Evolutionary conservation across 1,140 invertebrate species (phyloP).

Genomic region (Gryllus bimaculatus): DNA sequence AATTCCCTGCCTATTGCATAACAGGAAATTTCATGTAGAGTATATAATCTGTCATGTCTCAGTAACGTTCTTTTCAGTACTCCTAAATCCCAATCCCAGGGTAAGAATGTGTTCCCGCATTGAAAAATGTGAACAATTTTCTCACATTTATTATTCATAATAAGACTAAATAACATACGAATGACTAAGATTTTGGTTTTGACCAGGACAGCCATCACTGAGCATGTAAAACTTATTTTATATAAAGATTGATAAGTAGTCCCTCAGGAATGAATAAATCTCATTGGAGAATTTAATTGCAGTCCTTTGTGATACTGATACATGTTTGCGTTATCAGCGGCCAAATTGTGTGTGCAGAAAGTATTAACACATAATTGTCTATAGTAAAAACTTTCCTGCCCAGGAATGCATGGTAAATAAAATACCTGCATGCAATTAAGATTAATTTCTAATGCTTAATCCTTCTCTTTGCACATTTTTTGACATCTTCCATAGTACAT

Average conservation of each 20-base stretch:
- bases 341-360: slow-evolving; percentile 29
- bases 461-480: slow-evolving; percentile 17
- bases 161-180: slow-evolving; percentile 24
- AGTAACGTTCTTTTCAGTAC: too few species aligned
- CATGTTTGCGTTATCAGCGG: slow-evolving; percentile 21
- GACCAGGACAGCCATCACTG: slow-evolving; percentile 26
- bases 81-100: too few species aligned
- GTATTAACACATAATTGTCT: slow-evolving; percentile 28
- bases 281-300: slow-evolving; percentile 26
- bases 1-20: too few species aligned
- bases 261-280: slow-evolving; percentile 27
- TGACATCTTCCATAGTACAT: too few species aligned
- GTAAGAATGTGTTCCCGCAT: slow-evolving; percentile 30
- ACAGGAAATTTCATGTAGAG: too few species aligned
- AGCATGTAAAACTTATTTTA: too few species aligned
- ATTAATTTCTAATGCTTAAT: background rate
- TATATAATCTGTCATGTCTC: too few species aligned
- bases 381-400: slow-evolving; percentile 27
- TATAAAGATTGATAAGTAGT: too few species aligned
- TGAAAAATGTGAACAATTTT: slow-evolving; percentile 28
- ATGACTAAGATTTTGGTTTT: slow-evolving; percentile 27
- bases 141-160: slow-evolving; percentile 20
- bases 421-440: slow-evolving; percentile 33
- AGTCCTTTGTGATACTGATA: slow-evolving; percentile 28
- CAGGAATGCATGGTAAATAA: slow-evolving; percentile 24